phyloP scores from a whole-genome alignment of 2,113 vertebrate genomes.

The Oncorhynchus clarkii region DNA sequence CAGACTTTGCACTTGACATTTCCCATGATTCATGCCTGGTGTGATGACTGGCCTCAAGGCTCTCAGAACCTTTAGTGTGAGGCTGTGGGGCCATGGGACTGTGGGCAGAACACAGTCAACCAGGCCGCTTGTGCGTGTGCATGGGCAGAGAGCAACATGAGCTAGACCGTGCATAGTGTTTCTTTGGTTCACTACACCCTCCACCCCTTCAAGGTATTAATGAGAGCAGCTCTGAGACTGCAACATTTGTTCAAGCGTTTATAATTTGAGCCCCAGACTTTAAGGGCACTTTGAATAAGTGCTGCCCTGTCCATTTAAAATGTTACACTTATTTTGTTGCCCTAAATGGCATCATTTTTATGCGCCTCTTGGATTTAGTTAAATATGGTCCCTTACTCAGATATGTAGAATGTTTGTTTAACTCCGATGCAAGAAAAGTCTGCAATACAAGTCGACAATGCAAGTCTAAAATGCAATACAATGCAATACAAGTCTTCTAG shows the following conservation, averaged over 20 bases:
- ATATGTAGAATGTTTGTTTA: too few relatives aligned
- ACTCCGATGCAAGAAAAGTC: too few relatives aligned
- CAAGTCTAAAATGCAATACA: too few relatives aligned
- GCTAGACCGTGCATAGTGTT: background rate
- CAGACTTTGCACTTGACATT: conserved; percentile 72
- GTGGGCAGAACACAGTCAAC: background rate
- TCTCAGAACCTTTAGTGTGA: conserved; percentile 63
- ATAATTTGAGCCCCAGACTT: background rate
- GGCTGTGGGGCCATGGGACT: conserved; percentile 13
- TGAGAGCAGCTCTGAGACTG: background rate
- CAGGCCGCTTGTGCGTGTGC: conserved; percentile 41
- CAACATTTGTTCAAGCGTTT: background rate
- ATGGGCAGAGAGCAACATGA: conserved; percentile 36
- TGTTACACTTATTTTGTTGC: too few relatives aligned
- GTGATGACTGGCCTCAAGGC: conserved; percentile 67
- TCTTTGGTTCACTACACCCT: background rate
- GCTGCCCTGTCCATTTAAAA: too few relatives aligned
- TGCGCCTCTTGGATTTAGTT: too few relatives aligned
- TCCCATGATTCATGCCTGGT: conserved; percentile 69
- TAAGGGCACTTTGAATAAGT: too few relatives aligned
- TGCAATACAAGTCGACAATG: too few relatives aligned
- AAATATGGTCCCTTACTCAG: too few relatives aligned
- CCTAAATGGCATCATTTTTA: too few relatives aligned
- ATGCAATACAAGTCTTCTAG: too few relatives aligned
- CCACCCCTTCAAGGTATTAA: background rate